These are phyloP conservation scores for Drosophila buzzatii DNA, from an alignment of 2,888 invertebrate species.

Conservation along the genomic window DNA sequence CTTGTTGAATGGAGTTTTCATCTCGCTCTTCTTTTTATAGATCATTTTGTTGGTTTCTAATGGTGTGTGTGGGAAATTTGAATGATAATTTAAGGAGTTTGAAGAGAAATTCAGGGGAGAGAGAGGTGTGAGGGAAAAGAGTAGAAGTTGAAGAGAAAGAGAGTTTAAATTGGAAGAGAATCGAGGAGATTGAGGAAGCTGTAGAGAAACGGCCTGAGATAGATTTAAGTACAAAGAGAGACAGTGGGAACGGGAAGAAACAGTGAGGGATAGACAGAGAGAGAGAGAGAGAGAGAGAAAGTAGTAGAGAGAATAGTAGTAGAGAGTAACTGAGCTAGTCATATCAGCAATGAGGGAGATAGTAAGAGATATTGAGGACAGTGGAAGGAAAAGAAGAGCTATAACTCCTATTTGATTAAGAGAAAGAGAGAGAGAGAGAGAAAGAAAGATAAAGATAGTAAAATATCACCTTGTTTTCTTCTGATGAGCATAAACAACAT, in stretches of 20 bases:
- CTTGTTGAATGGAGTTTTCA: not conserved
- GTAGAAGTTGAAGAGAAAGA: not conserved
- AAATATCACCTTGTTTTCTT: not conserved
- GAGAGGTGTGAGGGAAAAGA: not conserved
- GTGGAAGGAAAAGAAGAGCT: no score
- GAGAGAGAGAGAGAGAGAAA: no score
- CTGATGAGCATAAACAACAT: not conserved
- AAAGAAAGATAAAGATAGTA: not conserved
- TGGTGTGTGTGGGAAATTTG: constrained; percentile 5
- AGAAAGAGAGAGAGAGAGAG: not conserved
- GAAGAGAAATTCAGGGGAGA: not conserved
- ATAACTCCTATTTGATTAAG: no score
- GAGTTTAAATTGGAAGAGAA: not conserved
- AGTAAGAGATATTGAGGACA: no score
- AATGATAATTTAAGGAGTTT: constrained; percentile 4
- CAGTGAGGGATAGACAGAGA: no score
- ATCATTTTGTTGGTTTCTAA: constrained; percentile 6
- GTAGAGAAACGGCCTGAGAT: not conserved
- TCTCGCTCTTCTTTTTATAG: constrained; percentile 1
- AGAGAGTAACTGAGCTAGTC: no score
- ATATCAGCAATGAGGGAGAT: no score
- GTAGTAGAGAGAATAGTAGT: no score
- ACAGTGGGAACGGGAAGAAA: not conserved
- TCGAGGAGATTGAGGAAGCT: not conserved
- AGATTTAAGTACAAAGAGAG: not conserved